Conservation (phyloP, 1,140 invertebrate species). For the Monochamus saltuarius region DNA sequence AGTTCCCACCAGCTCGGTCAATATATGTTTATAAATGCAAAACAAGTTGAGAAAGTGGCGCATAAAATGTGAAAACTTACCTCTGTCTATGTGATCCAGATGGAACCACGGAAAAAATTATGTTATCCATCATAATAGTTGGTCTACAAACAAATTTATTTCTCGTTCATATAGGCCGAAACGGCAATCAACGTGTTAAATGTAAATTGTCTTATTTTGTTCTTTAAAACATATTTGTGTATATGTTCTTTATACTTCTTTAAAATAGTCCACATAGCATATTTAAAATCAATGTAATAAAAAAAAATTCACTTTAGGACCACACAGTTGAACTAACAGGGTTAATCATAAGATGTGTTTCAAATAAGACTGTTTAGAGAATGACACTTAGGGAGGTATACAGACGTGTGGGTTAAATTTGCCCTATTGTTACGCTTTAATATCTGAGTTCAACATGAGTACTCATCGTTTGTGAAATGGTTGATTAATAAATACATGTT, state of each 20-base stretch:
- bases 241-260: neutral
- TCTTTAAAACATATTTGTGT: no score
- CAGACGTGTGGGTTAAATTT: slow-evolving; percentile 33
- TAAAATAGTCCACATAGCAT: slow-evolving; percentile 17
- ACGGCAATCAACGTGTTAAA: no score
- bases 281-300: slow-evolving; percentile 5
- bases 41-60: no score
- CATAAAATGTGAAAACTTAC: no score
- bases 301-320: slow-evolving; percentile 30
- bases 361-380: slow-evolving; percentile 48
- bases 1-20: no score
- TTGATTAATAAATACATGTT: slow-evolving; percentile 46
- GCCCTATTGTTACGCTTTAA: slow-evolving; percentile 44
- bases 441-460: slow-evolving; percentile 47
- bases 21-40: no score
- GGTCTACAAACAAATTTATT: no score
- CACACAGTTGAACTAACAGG: slow-evolving; percentile 46
- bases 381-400: slow-evolving; percentile 46
- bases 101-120: no score
- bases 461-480: slow-evolving; percentile 46
- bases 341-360: slow-evolving; percentile 43
- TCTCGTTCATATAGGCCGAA: no score
- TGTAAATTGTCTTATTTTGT: no score
- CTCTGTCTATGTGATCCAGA: no score
- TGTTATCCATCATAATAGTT: no score